A percentile compares a stretch with the other conserved stretches of the same genome.
phyloP scores from a whole-genome alignment of 2,797 vertebrate species.

The Coendou prehensilis region DNA sequence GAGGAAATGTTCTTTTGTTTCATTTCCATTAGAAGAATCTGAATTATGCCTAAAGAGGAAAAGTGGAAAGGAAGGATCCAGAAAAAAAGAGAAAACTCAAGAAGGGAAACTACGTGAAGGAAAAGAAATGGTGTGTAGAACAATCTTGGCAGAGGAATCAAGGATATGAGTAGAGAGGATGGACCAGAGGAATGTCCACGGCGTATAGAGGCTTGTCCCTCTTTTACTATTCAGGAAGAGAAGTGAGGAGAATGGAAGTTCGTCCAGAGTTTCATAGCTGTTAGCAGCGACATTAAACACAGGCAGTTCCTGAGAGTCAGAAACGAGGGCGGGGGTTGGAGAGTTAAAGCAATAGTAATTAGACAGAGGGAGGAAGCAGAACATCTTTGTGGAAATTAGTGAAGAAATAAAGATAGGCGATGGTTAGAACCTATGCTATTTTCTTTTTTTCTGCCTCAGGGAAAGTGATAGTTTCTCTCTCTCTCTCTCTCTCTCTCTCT shows the following conservation, averaged over 20 bases:
- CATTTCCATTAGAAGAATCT: not conserved
- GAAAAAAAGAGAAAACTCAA: not conserved
- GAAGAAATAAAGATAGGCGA: not conserved
- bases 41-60: not conserved
- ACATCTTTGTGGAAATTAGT: not conserved
- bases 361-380: not conserved
- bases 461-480: not conserved
- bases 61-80: not conserved
- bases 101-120: not conserved
- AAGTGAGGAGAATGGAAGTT: not conserved
- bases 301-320: not conserved
- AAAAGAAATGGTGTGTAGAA: not conserved
- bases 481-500: not conserved
- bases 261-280: not conserved
- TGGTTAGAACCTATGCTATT: not conserved
- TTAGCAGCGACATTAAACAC: not conserved
- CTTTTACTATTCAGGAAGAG: not conserved
- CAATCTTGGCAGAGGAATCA: not conserved
- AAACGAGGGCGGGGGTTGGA: not conserved
- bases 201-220: not conserved
- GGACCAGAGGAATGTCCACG: fast-evolving
- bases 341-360: not conserved
- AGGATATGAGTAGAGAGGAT: not conserved
- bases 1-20: not conserved
- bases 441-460: not conserved